A percentile compares a stretch with the other conserved stretches of the same genome.
phyloP scores from a whole-genome alignment of 1,140 invertebrate species.

The Argopecten irradians region DNA sequence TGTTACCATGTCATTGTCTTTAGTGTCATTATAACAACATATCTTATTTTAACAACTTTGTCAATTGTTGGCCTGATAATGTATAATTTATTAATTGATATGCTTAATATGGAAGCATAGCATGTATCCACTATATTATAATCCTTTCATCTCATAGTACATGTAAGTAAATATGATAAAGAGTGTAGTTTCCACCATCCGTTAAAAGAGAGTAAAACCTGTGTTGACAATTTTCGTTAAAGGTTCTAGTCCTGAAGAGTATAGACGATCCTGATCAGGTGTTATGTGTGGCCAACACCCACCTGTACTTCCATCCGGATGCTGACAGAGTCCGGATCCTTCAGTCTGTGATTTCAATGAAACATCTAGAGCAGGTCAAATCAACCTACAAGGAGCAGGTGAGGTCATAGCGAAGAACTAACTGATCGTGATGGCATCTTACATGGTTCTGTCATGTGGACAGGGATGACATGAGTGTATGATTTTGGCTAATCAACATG shows the following conservation, averaged over 20 bases:
- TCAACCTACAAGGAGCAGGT: slow-evolving; percentile 65
- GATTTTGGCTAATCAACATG: no score
- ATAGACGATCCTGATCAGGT: slow-evolving; percentile 78
- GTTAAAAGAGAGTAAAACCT: neutral
- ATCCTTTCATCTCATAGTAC: neutral
- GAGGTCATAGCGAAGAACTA: neutral
- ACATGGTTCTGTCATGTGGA: no score
- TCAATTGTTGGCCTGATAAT: no score
- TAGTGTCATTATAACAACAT: no score
- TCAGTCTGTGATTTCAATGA: slow-evolving; percentile 74
- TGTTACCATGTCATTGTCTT: no score
- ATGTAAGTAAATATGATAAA: neutral
- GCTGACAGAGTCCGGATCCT: slow-evolving; percentile 91
- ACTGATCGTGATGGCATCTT: neutral
- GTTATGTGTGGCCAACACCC: slow-evolving; percentile 90
- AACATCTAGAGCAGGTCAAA: slow-evolving; percentile 62
- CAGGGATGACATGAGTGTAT: no score
- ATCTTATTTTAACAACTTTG: no score
- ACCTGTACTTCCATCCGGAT: slow-evolving; percentile 94
- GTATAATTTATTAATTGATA: no score
- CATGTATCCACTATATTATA: neutral
- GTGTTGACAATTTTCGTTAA: slow-evolving; percentile 34
- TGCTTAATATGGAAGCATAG: slow-evolving; percentile 60
- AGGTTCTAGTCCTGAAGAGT: slow-evolving; percentile 82
- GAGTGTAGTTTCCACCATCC: neutral